Evolutionary conservation across 2,888 invertebrate species (phyloP), one percentile per base, ranked within the genome.

Genomic region (Hirtodrosophila trivittata): DNA sequence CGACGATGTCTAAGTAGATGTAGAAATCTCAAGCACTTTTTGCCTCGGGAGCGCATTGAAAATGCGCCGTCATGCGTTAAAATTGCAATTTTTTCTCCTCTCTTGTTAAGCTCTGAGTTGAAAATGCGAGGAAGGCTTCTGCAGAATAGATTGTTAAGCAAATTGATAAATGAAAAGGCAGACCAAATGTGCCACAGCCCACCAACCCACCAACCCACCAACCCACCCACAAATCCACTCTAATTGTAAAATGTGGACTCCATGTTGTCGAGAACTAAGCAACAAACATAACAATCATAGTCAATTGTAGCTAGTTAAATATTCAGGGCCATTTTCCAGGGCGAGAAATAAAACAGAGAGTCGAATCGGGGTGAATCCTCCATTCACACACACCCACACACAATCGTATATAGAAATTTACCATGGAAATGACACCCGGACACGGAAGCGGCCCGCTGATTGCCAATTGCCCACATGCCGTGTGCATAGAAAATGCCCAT

Each of bases 31-130:
- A 62, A 59, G 66, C 52, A 60, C 67, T 39, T 38, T 66, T 54
- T 74, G 60, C 66, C 66, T 55, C 50, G 39, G 66, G 42, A 78
- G 63, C 71, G 63, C 62, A 78, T 86, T 84, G 81, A 86, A 66
- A 84, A 66, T 77, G 86, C 69, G 67, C 59, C 57, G 68, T 82
- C 85, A 82, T 86, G 84, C 82, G 84, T 82, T 80, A 84, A 86
- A 82, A 86, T 82, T 86, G 86, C 75, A 84, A 84, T 86, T 80
- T 83, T 69, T 70, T 49, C 35, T 46, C 39, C 18, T 7, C 6
- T 41, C 25, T 35, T 5, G 30, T 13, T 5, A 1, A 38, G 25
- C 51, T 52, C 52, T 63, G 62, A 68, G 66, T 21, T 21, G 5
- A 39, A 35, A 58, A 35, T 39, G 57, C 51, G 32, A 32, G 9